A percentile compares a stretch with the other conserved stretches of the same genome.
phyloP scores from a whole-genome alignment of 2,888 invertebrate genomes.

The Urechis unicinctus region DNA sequence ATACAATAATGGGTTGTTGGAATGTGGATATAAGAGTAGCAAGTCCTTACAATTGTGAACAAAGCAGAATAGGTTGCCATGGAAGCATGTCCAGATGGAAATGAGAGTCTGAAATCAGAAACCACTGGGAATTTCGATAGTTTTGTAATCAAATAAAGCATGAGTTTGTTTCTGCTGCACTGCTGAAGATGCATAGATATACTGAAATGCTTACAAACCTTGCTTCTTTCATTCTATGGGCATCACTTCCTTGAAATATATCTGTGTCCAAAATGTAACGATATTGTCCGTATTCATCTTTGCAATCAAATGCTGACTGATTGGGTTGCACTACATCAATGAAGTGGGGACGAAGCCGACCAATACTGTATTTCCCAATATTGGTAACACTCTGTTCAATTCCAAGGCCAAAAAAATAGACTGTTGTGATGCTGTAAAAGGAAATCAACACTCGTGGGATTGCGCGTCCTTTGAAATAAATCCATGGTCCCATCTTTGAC shows the following conservation, averaged over 20 bases:
- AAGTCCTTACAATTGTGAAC: slow-evolving; percentile 16
- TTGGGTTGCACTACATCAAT: slow-evolving; percentile 75
- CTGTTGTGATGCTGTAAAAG: neutral
- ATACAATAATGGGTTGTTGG: no score
- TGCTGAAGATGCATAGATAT: no score
- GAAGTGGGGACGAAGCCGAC: slow-evolving; percentile 88
- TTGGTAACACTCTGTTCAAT: slow-evolving; percentile 77
- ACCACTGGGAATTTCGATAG: neutral
- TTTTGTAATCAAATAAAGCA: neutral
- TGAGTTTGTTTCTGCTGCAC: no score
- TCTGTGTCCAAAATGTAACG: slow-evolving; percentile 26
- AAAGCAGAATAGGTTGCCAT: slow-evolving; percentile 34
- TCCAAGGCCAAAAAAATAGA: neutral
- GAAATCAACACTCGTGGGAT: no score
- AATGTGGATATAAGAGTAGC: no score
- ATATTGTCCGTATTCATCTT: slow-evolving; percentile 17
- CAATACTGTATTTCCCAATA: slow-evolving; percentile 85
- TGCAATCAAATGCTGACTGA: slow-evolving; percentile 22
- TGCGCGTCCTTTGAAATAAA: no score
- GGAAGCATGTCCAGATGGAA: slow-evolving; percentile 46
- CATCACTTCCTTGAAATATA: slow-evolving; percentile 23
- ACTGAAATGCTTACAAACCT: no score
- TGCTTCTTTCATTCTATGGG: slow-evolving; percentile 25
- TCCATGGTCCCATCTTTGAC: no score
- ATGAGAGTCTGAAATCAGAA: slow-evolving; percentile 33